Conservation (phyloP, 1,140 invertebrate genomes). For the Brevipalpus yothersi region DNA sequence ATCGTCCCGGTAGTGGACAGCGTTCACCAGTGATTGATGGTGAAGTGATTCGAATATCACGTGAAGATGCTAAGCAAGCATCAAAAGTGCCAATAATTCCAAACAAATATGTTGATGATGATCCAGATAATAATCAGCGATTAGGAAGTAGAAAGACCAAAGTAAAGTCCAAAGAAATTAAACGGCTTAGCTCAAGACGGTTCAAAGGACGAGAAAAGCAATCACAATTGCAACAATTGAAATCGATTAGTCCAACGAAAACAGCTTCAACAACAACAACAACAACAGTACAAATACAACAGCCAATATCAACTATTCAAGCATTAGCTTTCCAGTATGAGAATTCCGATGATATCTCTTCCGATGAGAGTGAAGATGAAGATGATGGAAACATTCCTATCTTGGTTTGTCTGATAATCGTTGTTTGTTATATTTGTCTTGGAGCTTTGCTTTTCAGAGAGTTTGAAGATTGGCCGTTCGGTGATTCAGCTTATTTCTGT, state of each 20-base stretch:
- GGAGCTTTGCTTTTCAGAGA: slow-evolving; percentile 55
- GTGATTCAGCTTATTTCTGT: slow-evolving; percentile 82
- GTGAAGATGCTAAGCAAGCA: too few species aligned
- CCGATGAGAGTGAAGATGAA: slow-evolving; percentile 4
- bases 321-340: not conserved
- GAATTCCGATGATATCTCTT: not conserved
- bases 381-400: slow-evolving; percentile 31
- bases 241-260: not conserved
- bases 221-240: not conserved
- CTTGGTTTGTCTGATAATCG: slow-evolving; percentile 65
- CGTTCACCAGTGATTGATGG: not conserved
- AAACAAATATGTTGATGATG: not conserved
- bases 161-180: not conserved
- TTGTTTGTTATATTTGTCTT: slow-evolving; percentile 62
- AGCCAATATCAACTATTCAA: not conserved
- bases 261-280: too few species aligned
- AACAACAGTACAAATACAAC: not conserved
- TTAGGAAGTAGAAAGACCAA: not conserved
- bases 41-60: not conserved
- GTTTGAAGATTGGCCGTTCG: slow-evolving; percentile 53
- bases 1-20: not conserved
- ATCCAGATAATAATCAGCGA: not conserved
- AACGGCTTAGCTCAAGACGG: not conserved
- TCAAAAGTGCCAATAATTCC: not conserved
- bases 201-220: not conserved